Percentiles rank a stretch among this genome's conserved stretches.
These are phyloP conservation scores for Vicugna pacos DNA, from an alignment of 2,113 vertebrate genomes.

Conservation along the genomic window DNA sequence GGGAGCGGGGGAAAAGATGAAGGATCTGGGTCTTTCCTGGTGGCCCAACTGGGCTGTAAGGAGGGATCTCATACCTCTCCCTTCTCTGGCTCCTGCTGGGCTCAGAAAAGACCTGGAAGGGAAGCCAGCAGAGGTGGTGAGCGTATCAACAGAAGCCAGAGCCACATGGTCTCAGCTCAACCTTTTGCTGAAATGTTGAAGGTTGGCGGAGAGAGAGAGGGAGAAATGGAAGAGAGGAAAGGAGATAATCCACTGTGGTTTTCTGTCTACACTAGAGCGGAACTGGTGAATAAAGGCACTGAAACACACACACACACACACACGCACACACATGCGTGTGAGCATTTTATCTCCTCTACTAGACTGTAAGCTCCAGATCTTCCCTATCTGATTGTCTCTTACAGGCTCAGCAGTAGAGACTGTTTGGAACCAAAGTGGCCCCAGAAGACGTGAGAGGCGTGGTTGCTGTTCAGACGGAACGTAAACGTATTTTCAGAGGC, in stretches of 20 bases:
- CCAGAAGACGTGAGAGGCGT: neutral
- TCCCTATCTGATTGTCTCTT: rapidly evolving
- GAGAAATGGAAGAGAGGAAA: neutral
- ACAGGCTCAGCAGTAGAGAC: neutral
- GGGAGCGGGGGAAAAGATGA: neutral
- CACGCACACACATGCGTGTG: no score
- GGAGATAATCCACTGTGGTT: neutral
- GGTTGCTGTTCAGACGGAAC: neutral
- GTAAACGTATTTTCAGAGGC: neutral
- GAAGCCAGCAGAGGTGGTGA: no score
- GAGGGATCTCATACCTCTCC: neutral
- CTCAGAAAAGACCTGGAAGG: neutral
- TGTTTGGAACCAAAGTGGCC: neutral
- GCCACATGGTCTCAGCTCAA: neutral
- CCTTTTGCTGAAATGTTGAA: neutral
- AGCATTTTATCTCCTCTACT: neutral
- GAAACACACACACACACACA: neutral
- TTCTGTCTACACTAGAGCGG: neutral
- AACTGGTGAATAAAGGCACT: neutral
- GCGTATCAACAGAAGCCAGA: neutral
- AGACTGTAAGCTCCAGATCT: neutral
- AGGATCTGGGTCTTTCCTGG: neutral
- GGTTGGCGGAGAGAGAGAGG: neutral
- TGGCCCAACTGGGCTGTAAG: neutral
- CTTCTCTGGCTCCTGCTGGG: neutral